These are phyloP conservation scores for Rambutsinella grinnellia DNA, from an alignment of 2,888 invertebrate genomes.

Conservation along the genomic window DNA sequence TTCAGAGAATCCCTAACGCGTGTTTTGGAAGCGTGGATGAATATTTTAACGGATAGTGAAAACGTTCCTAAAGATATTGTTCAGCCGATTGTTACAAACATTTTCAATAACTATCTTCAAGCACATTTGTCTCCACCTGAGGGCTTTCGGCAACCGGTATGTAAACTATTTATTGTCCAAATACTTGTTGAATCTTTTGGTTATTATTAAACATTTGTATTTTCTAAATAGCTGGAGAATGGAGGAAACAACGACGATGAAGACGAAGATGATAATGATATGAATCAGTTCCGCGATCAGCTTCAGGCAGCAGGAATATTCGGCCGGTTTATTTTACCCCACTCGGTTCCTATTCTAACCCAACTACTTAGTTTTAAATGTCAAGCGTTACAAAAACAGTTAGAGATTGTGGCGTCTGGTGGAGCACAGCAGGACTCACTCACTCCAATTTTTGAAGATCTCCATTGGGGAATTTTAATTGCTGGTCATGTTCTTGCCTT, in stretches of 20 bases:
- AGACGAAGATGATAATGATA: constrained; percentile 77
- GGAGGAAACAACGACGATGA: constrained; percentile 73
- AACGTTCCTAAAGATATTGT: constrained; percentile 70
- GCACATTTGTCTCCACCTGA: constrained; percentile 85
- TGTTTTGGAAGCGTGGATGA: constrained; percentile 79
- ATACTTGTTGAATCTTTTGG: too few species aligned
- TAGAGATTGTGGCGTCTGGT: constrained; percentile 55
- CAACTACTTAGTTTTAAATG: constrained; percentile 72
- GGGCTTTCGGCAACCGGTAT: constrained; percentile 76
- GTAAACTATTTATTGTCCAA: constrained; percentile 63
- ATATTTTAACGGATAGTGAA: constrained; percentile 72
- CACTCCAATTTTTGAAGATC: constrained; percentile 84
- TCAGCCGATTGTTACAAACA: constrained; percentile 68
- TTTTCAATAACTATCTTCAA: constrained; percentile 78
- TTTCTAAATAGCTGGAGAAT: constrained; percentile 14
- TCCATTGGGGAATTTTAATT: constrained; percentile 90
- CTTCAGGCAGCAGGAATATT: constrained; percentile 79
- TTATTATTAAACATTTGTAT: not conserved
- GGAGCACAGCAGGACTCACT: constrained; percentile 69
- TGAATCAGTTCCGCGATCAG: constrained; percentile 78
- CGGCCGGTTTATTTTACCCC: constrained; percentile 74
- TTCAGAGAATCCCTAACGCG: constrained; percentile 80
- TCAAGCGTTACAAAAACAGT: constrained; percentile 59
- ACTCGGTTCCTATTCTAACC: constrained; percentile 77
- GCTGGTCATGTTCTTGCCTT: constrained; percentile 76